Conservation (phyloP, 2,888 invertebrate species). For the Noctua comes region DNA sequence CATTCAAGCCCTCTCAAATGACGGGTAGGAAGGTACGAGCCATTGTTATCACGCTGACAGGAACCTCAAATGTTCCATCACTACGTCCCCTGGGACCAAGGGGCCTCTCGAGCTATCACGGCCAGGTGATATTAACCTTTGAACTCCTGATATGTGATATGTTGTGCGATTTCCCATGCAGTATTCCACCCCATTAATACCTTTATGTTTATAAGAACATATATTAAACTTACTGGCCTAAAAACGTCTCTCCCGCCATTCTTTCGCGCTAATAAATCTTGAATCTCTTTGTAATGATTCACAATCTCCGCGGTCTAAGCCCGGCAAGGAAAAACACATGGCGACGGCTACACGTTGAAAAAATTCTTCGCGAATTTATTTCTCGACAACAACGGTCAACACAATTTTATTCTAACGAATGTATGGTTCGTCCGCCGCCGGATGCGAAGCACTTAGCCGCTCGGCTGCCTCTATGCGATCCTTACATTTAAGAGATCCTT, state of each 20-base stretch:
- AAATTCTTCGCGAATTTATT: constrained; percentile 56
- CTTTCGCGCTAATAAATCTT: constrained; percentile 48
- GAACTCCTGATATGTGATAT: constrained; percentile 29
- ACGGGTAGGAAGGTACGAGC: not conserved
- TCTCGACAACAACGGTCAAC: constrained; percentile 62
- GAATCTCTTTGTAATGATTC: constrained; percentile 52
- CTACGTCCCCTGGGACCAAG: not conserved
- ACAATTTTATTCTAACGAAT: constrained; percentile 65
- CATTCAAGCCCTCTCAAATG: constrained; percentile 15
- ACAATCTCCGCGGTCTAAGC: constrained; percentile 39
- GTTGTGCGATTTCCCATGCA: not conserved
- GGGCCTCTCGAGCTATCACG: constrained; percentile 16
- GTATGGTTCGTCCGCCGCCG: constrained; percentile 60
- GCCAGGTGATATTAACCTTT: constrained; percentile 18
- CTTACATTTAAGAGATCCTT: constrained; percentile 65
- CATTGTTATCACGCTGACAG: constrained; percentile 5
- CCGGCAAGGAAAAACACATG: constrained; percentile 43
- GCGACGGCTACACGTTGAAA: constrained; percentile 42
- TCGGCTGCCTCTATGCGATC: constrained; percentile 53
- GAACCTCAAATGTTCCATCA: constrained; percentile 7
- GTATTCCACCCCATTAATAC: constrained; percentile 40
- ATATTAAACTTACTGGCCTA: constrained; percentile 30
- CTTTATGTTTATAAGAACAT: constrained; percentile 32
- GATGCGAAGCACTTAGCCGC: constrained; percentile 67
- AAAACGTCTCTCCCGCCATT: constrained; percentile 27